Percentiles rank a stretch among this genome's conserved stretches.
Evolutionary conservation across 2,797 vertebrate genomes (phyloP).

Genomic region (Anabas testudineus): DNA sequence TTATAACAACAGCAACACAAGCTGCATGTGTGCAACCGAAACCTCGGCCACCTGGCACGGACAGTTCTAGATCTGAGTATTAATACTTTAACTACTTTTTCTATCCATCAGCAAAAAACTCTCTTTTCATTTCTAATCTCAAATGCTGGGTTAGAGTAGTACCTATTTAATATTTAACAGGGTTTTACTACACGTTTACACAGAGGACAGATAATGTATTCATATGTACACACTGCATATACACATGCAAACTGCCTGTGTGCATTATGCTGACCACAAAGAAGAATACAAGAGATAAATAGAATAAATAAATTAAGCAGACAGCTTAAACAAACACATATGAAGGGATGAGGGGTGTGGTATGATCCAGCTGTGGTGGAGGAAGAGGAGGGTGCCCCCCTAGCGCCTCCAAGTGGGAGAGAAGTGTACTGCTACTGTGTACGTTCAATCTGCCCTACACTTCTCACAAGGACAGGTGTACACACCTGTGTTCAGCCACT

Average conservation of each 20-base stretch:
- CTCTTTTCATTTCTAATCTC: too few species aligned
- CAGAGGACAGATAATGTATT: too few species aligned
- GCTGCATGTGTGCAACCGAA: too few species aligned
- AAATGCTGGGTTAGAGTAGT: neutral
- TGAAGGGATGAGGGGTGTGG: conserved; percentile 2
- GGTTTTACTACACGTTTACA: neutral
- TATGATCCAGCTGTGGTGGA: conserved; percentile 9
- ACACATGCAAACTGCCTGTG: neutral
- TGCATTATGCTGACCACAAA: neutral
- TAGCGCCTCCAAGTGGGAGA: conserved; percentile 71
- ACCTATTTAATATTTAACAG: neutral
- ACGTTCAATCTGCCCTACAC: neutral
- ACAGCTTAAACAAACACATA: conserved; percentile 32
- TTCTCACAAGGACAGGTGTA: conserved; percentile 15
- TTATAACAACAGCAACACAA: neutral
- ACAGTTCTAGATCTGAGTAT: too few species aligned
- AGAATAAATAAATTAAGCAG: conserved; percentile 12
- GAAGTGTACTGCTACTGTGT: conserved; percentile 24
- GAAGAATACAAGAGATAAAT: neutral
- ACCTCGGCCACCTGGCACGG: too few species aligned
- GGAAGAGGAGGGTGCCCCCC: conserved; percentile 42
- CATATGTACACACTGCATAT: neutral
- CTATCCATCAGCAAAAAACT: too few species aligned
- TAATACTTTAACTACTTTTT: too few species aligned
- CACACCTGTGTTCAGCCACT: conserved; percentile 7